Percentiles rank a stretch among this genome's conserved stretches.
Evolutionary conservation across 1,140 invertebrate species (phyloP).

Genomic region (Heliothis virescens): DNA sequence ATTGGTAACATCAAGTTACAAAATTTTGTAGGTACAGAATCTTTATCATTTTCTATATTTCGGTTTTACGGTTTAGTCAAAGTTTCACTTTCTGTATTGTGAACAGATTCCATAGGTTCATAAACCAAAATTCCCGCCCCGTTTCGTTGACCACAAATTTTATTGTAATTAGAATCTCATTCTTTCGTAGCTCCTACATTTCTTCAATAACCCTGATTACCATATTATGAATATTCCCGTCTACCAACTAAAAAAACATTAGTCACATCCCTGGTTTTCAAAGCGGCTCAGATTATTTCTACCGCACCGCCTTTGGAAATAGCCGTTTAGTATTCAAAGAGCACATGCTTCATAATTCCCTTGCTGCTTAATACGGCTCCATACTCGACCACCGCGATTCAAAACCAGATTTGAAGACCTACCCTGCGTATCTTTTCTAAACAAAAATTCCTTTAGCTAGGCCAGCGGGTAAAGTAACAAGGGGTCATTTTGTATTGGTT

Average conservation of each 20-base stretch:
- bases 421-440: constrained; percentile 40
- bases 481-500: constrained; percentile 65
- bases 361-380: constrained; percentile 75
- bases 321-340: constrained; percentile 77
- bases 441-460: constrained; percentile 13
- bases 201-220: constrained; percentile 58
- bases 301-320: constrained; percentile 65
- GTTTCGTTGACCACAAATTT: neutral
- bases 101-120: neutral
- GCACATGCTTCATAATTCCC: constrained; percentile 81
- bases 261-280: constrained; percentile 60
- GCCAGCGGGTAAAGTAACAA: constrained; percentile 23
- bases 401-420: constrained; percentile 54
- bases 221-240: constrained; percentile 67
- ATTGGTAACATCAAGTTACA: neutral
- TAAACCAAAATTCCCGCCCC: neutral
- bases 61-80: no score
- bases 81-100: neutral
- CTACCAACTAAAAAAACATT: constrained; percentile 61
- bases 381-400: constrained; percentile 69
- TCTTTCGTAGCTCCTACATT: constrained; percentile 12
- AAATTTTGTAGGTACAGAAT: neutral
- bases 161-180: constrained; percentile 3
- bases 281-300: constrained; percentile 56
- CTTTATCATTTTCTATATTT: neutral